Percentiles rank a stretch among this genome's conserved stretches.
phyloP scores from a whole-genome alignment of 2,797 vertebrate species.

The Aphelocoma californica region DNA sequence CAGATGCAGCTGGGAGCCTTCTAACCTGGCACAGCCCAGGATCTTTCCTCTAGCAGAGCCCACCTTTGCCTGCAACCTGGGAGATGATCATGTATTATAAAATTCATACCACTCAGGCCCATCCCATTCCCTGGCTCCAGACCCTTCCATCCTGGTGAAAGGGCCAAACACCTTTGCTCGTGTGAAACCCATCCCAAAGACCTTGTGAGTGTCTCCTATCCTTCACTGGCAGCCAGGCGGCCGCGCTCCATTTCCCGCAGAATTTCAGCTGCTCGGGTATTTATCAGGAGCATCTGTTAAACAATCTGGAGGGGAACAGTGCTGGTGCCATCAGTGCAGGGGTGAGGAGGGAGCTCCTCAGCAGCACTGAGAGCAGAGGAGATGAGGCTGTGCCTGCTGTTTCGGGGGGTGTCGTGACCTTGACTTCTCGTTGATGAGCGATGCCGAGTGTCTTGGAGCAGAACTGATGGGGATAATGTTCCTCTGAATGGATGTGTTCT shows the following conservation, averaged over 20 bases:
- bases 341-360: neutral
- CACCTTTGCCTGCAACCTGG: neutral
- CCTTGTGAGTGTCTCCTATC: slow-evolving; percentile 23
- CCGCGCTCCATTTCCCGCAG: slow-evolving; percentile 57
- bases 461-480: neutral
- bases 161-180: neutral
- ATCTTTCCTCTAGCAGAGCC: neutral
- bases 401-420: neutral
- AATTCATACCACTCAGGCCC: accelerated
- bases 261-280: slow-evolving; percentile 31
- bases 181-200: neutral
- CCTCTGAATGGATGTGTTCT: slow-evolving; percentile 22
- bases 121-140: accelerated
- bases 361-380: neutral
- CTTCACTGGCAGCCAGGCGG: neutral
- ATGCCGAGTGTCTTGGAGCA: neutral
- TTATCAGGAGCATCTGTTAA: slow-evolving; percentile 67
- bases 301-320: slow-evolving; percentile 57
- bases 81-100: neutral
- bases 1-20: neutral
- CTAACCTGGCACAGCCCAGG: neutral
- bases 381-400: neutral
- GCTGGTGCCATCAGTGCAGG: slow-evolving; percentile 9
- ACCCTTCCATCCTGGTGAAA: neutral
- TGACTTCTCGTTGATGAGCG: neutral